A percentile compares a stretch with the other conserved stretches of the same genome.
Conservation (phyloP, 37 sponge, comb jelly and placozoan genomes). For the Cladorhizidae sp. region DNA sequence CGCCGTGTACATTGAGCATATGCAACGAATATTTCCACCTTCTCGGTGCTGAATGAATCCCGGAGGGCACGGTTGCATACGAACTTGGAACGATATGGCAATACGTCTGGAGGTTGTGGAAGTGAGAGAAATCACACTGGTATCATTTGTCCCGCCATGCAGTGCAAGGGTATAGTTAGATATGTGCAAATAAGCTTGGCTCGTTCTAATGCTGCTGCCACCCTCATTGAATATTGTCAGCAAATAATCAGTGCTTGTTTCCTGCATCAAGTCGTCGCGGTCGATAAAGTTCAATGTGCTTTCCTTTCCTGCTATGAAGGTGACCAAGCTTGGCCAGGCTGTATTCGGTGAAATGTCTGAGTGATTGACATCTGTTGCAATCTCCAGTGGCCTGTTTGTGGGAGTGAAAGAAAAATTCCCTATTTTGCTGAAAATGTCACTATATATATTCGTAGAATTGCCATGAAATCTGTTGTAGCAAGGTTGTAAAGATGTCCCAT, state of each 20-base stretch:
- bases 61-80: conserved; percentile 12
- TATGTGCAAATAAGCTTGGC: neutral
- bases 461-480: conserved; percentile 5
- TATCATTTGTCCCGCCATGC: neutral
- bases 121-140: neutral
- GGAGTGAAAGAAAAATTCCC: conserved; percentile 9
- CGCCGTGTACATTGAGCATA: conserved; percentile 9
- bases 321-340: neutral
- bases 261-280: conserved; percentile 5
- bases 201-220: neutral
- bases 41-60: neutral
- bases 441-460: neutral
- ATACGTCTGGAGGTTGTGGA: neutral
- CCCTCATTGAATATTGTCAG: neutral
- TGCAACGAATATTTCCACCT: neutral
- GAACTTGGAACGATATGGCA: conserved; percentile 2
- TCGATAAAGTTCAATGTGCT: neutral
- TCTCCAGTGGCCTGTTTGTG: neutral
- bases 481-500: conserved; percentile 11
- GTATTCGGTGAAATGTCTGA: neutral
- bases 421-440: conserved; percentile 5
- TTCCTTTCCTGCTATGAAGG: conserved; percentile 11
- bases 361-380: conserved; percentile 4
- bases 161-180: neutral
- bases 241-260: neutral